Conservation (phyloP, 2,113 vertebrate genomes). For the Cyrtonyx montezumae region DNA sequence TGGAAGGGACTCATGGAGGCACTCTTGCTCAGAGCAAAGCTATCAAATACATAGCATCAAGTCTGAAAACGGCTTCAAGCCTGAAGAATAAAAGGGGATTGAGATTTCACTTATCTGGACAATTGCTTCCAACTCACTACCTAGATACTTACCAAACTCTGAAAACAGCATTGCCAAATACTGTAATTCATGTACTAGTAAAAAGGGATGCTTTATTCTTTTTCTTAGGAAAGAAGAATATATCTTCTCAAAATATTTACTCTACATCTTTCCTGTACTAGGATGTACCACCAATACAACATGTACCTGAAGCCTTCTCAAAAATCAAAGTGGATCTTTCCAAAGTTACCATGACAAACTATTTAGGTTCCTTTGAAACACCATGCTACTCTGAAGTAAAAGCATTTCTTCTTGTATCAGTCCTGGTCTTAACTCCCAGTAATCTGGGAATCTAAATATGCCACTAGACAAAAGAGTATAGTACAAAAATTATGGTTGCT, state of each 20-base stretch:
- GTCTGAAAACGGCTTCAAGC: not conserved
- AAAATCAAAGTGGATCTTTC: not conserved
- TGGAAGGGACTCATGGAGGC: not conserved
- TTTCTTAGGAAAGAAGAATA: not conserved
- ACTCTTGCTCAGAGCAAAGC: not conserved
- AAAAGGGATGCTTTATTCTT: not conserved
- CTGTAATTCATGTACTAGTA: not conserved
- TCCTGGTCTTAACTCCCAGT: not conserved
- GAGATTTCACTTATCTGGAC: not conserved
- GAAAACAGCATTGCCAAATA: slow-evolving; percentile 14
- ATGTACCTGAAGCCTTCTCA: not conserved
- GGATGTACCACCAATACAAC: not conserved
- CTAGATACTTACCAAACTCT: not conserved
- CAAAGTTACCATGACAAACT: not conserved
- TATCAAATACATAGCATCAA: not conserved
- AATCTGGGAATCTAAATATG: not conserved
- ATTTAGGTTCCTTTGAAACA: not conserved
- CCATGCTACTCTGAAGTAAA: not conserved
- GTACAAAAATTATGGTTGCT: not conserved
- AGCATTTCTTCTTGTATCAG: not conserved
- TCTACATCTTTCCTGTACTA: not conserved
- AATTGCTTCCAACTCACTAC: not conserved
- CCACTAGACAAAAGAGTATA: not conserved
- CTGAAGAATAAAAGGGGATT: not conserved
- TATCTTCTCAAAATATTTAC: not conserved